Conservation (phyloP, 2,797 vertebrate genomes). For the Halcyon smyrnensis region DNA sequence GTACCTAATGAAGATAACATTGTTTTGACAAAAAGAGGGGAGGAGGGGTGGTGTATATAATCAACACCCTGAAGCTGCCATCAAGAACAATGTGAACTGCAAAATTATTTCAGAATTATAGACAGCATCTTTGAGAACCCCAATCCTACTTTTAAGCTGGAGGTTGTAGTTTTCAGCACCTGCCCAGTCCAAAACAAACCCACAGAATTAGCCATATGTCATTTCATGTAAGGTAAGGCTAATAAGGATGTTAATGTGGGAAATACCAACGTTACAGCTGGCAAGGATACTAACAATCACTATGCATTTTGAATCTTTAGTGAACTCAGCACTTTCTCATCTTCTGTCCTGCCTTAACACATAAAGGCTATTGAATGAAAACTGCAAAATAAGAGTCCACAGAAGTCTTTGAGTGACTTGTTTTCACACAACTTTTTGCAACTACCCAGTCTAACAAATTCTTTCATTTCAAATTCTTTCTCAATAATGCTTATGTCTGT, state of each 20-base stretch:
- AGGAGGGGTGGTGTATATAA: not conserved
- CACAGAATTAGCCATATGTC: not conserved
- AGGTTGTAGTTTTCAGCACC: not conserved
- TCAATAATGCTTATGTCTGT: not conserved
- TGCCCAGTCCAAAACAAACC: not conserved
- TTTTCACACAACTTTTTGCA: not conserved
- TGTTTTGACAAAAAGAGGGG: not conserved
- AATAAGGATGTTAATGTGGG: not conserved
- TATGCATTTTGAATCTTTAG: not conserved
- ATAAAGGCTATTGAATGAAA: not conserved
- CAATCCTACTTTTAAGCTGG: not conserved
- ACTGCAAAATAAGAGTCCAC: not conserved
- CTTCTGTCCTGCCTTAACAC: not conserved
- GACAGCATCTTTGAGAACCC: not conserved
- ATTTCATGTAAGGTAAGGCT: not conserved
- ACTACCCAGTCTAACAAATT: not conserved
- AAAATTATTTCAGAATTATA: not conserved
- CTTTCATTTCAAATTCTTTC: not conserved
- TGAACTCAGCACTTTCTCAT: not conserved
- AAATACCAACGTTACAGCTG: not conserved
- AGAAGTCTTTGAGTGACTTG: not conserved
- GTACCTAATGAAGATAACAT: not conserved
- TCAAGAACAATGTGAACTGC: not conserved
- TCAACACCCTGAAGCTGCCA: not conserved
- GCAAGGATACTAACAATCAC: not conserved